Evolutionary conservation across 2,113 vertebrate species (phyloP).

Genomic region (Bubo blakistoni): DNA sequence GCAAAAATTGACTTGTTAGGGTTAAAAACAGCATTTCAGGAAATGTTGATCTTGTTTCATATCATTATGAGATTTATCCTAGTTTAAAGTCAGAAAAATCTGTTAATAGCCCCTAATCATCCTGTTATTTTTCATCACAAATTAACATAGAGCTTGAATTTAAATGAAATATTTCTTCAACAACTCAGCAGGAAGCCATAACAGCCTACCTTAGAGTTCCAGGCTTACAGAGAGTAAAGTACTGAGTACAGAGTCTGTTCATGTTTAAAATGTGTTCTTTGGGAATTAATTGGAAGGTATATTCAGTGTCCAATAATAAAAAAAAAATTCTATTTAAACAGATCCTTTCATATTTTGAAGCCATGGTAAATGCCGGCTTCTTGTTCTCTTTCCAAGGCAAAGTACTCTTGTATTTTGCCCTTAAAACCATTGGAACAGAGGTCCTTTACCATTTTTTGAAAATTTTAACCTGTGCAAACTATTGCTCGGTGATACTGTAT

Average conservation of each 20-base stretch:
- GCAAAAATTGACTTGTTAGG: background rate
- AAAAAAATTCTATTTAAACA: background rate
- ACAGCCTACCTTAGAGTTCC: background rate
- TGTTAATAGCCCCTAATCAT: background rate
- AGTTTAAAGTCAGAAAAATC: background rate
- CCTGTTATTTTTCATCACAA: constrained; percentile 13
- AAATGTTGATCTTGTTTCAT: background rate
- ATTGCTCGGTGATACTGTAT: background rate
- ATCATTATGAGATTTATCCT: background rate
- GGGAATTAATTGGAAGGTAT: background rate
- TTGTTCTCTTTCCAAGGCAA: background rate
- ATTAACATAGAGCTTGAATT: background rate
- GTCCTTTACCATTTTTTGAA: background rate
- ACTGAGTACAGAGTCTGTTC: background rate
- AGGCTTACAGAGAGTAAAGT: background rate
- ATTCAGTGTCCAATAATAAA: background rate
- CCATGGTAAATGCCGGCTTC: background rate
- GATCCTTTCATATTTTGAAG: background rate
- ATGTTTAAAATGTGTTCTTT: background rate
- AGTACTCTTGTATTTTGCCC: background rate
- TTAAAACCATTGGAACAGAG: background rate
- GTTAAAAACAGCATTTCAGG: background rate
- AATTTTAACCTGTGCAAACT: background rate
- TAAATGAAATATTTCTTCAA: constrained; percentile 30
- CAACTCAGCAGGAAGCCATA: background rate